Conservation (phyloP, 2,113 vertebrate species). For the Pseudorasbora parva region DNA sequence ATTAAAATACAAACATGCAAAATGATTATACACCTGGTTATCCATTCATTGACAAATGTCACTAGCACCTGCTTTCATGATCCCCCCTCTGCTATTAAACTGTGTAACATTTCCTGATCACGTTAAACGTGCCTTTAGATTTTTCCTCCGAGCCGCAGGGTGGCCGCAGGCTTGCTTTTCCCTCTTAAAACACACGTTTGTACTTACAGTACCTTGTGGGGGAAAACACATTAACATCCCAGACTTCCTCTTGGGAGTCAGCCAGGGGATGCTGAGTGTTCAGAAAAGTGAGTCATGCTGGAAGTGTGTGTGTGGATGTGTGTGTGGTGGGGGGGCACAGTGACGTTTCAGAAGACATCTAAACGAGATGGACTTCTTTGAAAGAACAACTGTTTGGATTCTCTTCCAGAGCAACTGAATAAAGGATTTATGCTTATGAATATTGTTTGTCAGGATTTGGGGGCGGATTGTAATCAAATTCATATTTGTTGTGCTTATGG, state of each 20-base stretch:
- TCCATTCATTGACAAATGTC: background rate
- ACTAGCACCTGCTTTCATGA: conserved; percentile 4
- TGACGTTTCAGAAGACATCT: conserved; percentile 21
- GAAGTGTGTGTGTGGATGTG: background rate
- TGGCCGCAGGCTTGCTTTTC: conserved; percentile 46
- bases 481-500: conserved; percentile 27
- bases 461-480: conserved; percentile 13
- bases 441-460: background rate
- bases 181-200: conserved; percentile 52
- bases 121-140: conserved; percentile 48
- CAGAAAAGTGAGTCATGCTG: conserved; percentile 22
- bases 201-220: conserved; percentile 53
- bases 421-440: conserved; percentile 36
- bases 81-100: conserved; percentile 35
- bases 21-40: conserved; percentile 43
- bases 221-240: conserved; percentile 55
- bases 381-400: conserved; percentile 25
- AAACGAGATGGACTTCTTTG: conserved; percentile 3
- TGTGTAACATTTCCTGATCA: conserved; percentile 39
- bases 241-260: conserved; percentile 57
- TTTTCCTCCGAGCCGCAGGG: conserved; percentile 47
- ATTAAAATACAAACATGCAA: conserved; percentile 23
- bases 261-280: conserved; percentile 43
- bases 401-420: background rate
- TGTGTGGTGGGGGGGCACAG: conserved; percentile 18